Evolutionary conservation across 2,797 vertebrate species (phyloP), one percentile per base, ranked within the genome.

Genomic region (Pangasius mekongensis): DNA sequence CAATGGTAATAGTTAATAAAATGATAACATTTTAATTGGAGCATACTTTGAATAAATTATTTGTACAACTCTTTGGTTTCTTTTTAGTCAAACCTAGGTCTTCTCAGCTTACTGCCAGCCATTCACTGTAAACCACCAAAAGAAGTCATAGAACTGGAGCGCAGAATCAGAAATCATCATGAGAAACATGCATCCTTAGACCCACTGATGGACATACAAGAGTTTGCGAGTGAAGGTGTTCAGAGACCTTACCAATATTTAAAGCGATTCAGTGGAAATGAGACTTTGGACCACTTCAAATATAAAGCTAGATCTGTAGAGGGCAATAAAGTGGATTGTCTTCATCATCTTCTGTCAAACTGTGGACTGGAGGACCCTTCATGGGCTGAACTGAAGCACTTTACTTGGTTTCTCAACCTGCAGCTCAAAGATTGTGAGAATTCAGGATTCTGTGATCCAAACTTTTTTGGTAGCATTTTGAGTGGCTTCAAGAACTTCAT

Each of bases 301-400:
- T 96, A 96, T 89, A 27, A 64, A 84, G 56, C 92, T 43, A 84
- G 84, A 2, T 94, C 84, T 6, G 85, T 5, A 9, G 16, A 36
- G 14, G 96, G 94, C 9, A 33, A 93, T 84, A 90, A 92, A 5
- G 60, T 54, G 3, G 94, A 96, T 6, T 97, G 97, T 88, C 92
- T 97, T 36, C 47, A 47, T 33, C 91, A 94, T 86, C 91, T 97
- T 77, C 89, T 97, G 78, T 56, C 3, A 20, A 92, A 94, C 85
- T 97, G 95, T 88, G 95, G 95, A 18, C 92, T 96, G 81, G 81
- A 85, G 11, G 91, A 96, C 89, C 96, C 96, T 14, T 97, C 96
- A 36, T 97, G 97, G 97, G 94, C 95, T 2, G 96, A 97, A 89
- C 91, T 97, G 87, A 95, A 95, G 80, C 96, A 96, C 91, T 97